phyloP scores from a whole-genome alignment of 2,888 invertebrate genomes.

The Hirudinaria manillensis region DNA sequence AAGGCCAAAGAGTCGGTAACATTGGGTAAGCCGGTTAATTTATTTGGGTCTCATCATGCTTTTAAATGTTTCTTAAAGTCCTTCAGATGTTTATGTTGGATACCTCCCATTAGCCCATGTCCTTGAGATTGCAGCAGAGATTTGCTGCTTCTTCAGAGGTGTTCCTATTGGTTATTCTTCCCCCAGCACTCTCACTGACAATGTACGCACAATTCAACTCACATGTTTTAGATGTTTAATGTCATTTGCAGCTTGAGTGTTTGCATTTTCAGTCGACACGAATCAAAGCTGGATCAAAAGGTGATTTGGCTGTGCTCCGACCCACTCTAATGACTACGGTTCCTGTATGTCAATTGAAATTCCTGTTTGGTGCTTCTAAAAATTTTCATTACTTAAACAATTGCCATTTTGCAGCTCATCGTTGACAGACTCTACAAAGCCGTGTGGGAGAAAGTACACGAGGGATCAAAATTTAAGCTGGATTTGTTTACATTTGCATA shows the following conservation, averaged over 20 bases:
- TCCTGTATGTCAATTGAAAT: conserved; percentile 63
- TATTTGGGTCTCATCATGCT: not conserved
- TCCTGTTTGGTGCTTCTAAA: not conserved
- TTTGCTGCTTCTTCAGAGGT: conserved; percentile 74
- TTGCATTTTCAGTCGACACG: conserved; percentile 67
- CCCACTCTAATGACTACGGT: conserved; percentile 95
- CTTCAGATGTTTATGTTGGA: conserved; percentile 75
- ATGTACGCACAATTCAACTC: conserved; percentile 43
- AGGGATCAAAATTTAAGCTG: conserved; percentile 71
- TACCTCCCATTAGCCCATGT: conserved; percentile 68
- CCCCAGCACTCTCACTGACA: conserved; percentile 69
- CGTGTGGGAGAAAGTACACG: conserved; percentile 81
- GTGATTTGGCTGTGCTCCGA: conserved; percentile 81
- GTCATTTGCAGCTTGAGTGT: no score
- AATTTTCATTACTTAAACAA: not conserved
- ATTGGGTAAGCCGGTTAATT: conserved; percentile 44
- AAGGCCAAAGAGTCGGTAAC: conserved; percentile 50
- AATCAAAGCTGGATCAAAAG: conserved; percentile 86
- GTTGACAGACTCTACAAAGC: conserved; percentile 95
- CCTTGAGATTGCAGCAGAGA: conserved; percentile 66
- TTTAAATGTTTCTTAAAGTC: conserved; percentile 1
- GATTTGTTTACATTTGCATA: conserved; percentile 89
- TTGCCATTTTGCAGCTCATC: conserved; percentile 67
- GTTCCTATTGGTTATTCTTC: conserved; percentile 93
- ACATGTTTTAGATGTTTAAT: not conserved